Base-by-base conservation (phyloP, 2,113 vertebrate species). In the Orientallactaga bullata region DNA sequence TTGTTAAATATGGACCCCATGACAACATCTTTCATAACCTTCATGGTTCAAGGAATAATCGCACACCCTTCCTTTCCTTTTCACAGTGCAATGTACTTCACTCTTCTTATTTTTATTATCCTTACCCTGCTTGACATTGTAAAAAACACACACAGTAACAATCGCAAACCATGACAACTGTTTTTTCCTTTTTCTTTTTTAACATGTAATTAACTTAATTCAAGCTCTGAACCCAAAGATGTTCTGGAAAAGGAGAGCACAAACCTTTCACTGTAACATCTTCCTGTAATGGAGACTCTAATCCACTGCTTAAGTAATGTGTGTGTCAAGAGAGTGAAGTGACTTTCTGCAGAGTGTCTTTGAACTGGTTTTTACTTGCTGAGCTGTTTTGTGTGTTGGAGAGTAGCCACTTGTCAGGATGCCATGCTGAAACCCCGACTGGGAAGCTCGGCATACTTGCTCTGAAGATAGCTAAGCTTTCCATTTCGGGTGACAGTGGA, bases 281-380 rank as follows among this genome's bases (percentile, higher is more conserved):
- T 94, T 95, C 93, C 94, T 68, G 81, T 92, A 94, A 63, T 92
- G 96, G 76, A 94, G 91, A n/a, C 74, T 88, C 88, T 97, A 95
- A 97, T 97, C 91, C 0, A 0, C 39, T 26, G 55, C 4, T 91
- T 95, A 95, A 97, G 79, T 97, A 94, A 92, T 88, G 69, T 74
- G 93, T 61, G 13, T 88, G 80, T 96, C 77, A 97, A 96, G 98
- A 97, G 72, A 97, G 76, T 30, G 80, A 97, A 10, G 61, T 89
- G 97, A 88, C 42, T 86, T 95, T 92, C 16, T 85, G 69, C 63
- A 92, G 88, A 32, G 39, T 12, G 21, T 92, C 97, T 98, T 97
- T 97, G 95, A 98, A 97, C 97, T 97, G 95, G 97, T 97, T 94
- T 97, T 97, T 92, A 95, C 97, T 97, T 98, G 97, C 81, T 97